Base-by-base conservation (phyloP, 2,797 vertebrate genomes). In the Etheostoma nigrum region DNA sequence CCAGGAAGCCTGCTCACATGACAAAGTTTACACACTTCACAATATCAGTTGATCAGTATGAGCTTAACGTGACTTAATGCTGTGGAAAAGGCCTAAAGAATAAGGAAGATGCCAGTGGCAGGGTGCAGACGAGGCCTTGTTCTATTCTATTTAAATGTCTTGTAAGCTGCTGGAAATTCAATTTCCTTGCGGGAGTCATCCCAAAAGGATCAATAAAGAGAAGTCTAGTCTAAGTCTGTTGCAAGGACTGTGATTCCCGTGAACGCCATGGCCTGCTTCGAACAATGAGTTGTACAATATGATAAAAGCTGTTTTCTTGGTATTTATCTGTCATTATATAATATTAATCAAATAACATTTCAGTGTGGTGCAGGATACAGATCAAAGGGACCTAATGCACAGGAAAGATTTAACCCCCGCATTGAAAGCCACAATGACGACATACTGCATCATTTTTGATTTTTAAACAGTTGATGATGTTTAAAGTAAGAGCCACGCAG, bases 191-290 rank as follows among this genome's bases (percentile, higher is more conserved):
- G 30, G 30, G 30, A 30, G 30, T 30, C 5, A 30, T 5, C 30
- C 30, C 30, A 30, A 6, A 27, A 30, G 30, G 30, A 30, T 30
- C 30, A 30, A 30, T 30, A 30, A 30, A 30, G 30, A 30, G 5
- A 30, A 6, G 30, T 30, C 5, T 30, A 30, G 30, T 30, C 30
- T 30, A 30, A 30, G 30, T 30, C 30, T 30, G 3, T 14, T 62
- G 42, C 76, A 73, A 87, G 72, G 80, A 74, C 82, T 76, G 36
- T 6, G 52, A 64, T 83, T 68, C 60, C 59, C 45, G 33, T 33
- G 51, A 70, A 80, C 78, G 21, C 27, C 60, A 53, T 76, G 78
- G 83, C 71, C 76, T 59, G 67, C 60, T 49, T 70, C 72, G 55
- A 69, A 72, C 71, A 72, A 12, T 13, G 72, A 77, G 21, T 59